Conservation (phyloP, 2,113 vertebrate genomes). For the Dendrocopos noguchii region DNA sequence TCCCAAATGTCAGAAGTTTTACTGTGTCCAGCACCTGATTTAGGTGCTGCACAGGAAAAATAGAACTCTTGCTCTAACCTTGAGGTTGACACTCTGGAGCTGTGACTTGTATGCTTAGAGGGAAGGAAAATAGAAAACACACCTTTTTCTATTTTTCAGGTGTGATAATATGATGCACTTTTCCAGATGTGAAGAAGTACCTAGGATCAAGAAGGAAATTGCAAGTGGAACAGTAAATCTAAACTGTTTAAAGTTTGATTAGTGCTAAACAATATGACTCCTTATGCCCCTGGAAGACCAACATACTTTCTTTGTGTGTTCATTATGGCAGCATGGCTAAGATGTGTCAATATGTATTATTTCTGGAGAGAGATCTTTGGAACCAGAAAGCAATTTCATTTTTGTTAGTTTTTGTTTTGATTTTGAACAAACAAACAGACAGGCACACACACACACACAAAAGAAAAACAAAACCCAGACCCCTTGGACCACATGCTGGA, state of each 20-base stretch:
- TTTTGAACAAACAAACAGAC: no score
- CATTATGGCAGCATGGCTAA: background rate
- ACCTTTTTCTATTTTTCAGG: background rate
- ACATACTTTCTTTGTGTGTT: background rate
- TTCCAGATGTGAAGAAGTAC: background rate
- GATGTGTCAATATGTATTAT: background rate
- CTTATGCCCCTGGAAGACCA: background rate
- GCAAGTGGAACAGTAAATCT: background rate
- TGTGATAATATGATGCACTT: background rate
- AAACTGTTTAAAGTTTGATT: background rate
- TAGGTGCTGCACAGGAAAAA: background rate
- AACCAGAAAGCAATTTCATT: background rate
- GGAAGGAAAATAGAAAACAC: background rate
- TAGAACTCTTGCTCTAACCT: background rate
- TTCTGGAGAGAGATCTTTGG: background rate
- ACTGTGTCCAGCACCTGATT: background rate
- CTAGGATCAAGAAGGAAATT: background rate
- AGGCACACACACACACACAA: background rate
- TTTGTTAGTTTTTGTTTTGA: background rate
- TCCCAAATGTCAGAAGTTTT: constrained; percentile 49
- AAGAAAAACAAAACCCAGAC: background rate
- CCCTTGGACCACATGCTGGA: background rate
- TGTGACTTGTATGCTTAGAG: background rate
- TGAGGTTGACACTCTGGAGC: background rate
- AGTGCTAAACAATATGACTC: background rate